Evolutionary conservation across 2,113 vertebrate genomes (phyloP).

Genomic region (Nerophis lumbriciformis): DNA sequence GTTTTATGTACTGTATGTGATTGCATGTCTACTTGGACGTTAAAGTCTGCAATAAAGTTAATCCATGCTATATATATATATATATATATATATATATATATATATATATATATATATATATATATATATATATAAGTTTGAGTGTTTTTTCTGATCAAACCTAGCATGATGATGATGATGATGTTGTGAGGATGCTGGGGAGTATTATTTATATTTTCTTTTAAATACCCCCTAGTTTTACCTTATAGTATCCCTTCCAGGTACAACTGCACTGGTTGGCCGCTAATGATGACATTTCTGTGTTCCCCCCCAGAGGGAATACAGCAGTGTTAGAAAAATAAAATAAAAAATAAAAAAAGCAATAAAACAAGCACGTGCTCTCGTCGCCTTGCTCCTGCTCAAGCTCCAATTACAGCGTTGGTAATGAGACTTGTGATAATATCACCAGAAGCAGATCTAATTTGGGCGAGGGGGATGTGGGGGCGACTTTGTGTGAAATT

Average conservation of each 20-base stretch:
- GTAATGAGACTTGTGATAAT: constrained; percentile 58
- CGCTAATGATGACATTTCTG: constrained; percentile 63
- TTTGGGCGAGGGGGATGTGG: background rate
- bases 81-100: too few species aligned
- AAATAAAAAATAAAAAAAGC: constrained; percentile 47
- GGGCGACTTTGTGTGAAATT: constrained; percentile 20
- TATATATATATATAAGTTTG: too few species aligned
- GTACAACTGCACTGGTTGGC: constrained; percentile 16
- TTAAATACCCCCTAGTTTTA: too few species aligned
- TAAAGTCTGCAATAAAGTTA: too few species aligned
- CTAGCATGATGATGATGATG: too few species aligned
- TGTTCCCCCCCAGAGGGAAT: constrained; percentile 25
- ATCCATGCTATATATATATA: too few species aligned
- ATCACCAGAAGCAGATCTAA: constrained; percentile 37
- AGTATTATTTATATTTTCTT: too few species aligned
- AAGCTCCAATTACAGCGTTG: constrained; percentile 53
- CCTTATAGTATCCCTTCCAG: background rate
- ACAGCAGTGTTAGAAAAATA: constrained; percentile 17
- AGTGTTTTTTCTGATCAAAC: too few species aligned
- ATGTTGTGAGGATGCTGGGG: too few species aligned
- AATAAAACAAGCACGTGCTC: constrained; percentile 2
- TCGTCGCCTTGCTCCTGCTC: constrained; percentile 43
- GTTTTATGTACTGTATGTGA: too few species aligned
- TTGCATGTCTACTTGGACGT: too few species aligned
- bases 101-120: too few species aligned